Percentiles rank a stretch among this genome's conserved stretches.
Conservation (phyloP, 2,113 vertebrate species). For the Vombatus ursinus region DNA sequence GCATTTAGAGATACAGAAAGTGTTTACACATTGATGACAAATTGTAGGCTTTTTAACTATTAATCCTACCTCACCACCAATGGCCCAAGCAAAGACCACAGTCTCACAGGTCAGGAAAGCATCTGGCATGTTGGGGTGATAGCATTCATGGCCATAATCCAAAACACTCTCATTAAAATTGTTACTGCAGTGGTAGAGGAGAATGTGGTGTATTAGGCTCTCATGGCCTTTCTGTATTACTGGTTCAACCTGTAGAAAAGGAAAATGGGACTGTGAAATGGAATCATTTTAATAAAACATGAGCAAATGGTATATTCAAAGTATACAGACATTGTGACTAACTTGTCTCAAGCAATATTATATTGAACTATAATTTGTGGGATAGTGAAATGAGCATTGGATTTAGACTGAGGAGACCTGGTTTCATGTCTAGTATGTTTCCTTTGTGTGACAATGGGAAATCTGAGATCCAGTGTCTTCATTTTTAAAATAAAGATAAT, state of each 20-base stretch:
- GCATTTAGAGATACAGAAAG: neutral
- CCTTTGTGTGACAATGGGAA: neutral
- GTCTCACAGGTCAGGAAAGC: slow-evolving; percentile 91
- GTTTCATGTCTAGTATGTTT: neutral
- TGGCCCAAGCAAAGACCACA: slow-evolving; percentile 91
- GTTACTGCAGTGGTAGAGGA: slow-evolving; percentile 91
- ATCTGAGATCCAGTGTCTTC: neutral
- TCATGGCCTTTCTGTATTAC: slow-evolving; percentile 90
- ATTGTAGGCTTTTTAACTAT: neutral
- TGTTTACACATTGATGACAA: neutral
- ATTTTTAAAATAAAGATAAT: neutral
- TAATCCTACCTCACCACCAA: slow-evolving; percentile 90
- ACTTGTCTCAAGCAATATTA: neutral
- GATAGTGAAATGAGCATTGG: neutral
- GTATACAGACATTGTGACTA: neutral
- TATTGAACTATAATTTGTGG: neutral
- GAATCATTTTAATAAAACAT: neutral
- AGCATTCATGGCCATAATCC: slow-evolving; percentile 89
- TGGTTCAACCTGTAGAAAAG: slow-evolving; percentile 86
- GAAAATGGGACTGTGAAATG: neutral
- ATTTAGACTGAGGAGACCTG: neutral
- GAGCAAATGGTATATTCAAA: neutral
- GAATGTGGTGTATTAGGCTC: slow-evolving; percentile 90
- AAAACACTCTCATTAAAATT: slow-evolving; percentile 85
- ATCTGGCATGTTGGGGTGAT: slow-evolving; percentile 93